Evolutionary conservation across 2,888 invertebrate species (phyloP).

Genomic region (Tinea trinotella): DNA sequence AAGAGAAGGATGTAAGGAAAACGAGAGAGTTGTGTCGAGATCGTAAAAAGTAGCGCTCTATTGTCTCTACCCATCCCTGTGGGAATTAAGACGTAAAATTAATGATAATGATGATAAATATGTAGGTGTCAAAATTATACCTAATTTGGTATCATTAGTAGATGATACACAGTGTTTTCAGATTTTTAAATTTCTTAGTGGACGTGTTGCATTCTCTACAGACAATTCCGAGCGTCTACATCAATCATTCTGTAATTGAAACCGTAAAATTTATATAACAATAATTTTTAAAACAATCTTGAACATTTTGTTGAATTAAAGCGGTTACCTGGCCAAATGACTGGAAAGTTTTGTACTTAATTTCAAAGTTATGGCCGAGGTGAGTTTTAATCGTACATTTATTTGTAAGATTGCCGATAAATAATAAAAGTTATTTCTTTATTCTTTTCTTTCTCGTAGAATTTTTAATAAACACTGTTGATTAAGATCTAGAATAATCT

Average conservation of each 20-base stretch:
- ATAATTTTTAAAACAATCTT: slow-evolving; percentile 4
- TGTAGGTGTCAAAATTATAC: no score
- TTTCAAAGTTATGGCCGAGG: not conserved
- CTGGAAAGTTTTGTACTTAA: slow-evolving; percentile 8
- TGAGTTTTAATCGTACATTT: not conserved
- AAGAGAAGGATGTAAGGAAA: no score
- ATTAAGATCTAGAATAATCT: no score
- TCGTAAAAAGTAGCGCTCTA: no score
- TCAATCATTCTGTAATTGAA: slow-evolving; percentile 31
- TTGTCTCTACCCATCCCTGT: no score
- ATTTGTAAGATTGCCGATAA: not conserved
- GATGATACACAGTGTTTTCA: no score
- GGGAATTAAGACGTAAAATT: no score
- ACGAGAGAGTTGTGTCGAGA: no score
- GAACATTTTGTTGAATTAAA: not conserved
- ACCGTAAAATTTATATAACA: slow-evolving; percentile 2
- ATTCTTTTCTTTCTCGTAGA: not conserved
- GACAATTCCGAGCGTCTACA: slow-evolving; percentile 32
- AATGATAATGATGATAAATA: no score
- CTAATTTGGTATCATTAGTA: no score
- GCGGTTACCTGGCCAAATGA: slow-evolving; percentile 6
- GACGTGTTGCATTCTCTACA: no score
- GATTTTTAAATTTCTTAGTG: no score
- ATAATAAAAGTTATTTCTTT: not conserved
- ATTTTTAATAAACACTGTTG: not conserved